Conservation (phyloP, 2,888 invertebrate species). For the Scrobipalpa costella region DNA sequence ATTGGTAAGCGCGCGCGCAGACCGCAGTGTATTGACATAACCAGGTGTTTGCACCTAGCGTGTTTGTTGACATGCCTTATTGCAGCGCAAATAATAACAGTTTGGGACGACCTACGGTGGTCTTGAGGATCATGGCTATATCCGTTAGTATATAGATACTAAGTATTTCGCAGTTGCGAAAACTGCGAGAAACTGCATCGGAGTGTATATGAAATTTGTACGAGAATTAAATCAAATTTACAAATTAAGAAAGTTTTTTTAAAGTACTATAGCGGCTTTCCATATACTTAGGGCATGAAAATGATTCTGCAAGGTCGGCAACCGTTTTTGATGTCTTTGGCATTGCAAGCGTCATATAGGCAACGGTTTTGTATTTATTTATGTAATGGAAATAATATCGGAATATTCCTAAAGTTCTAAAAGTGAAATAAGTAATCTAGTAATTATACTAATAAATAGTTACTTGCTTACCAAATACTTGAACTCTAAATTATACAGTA, state of each 20-base stretch:
- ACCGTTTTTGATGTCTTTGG: no score
- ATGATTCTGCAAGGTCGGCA: no score
- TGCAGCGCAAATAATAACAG: constrained; percentile 14
- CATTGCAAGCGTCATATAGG: no score
- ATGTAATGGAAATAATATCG: no score
- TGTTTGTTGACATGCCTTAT: constrained; percentile 15
- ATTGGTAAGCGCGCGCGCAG: constrained; percentile 34
- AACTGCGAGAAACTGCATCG: background rate
- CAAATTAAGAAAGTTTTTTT: no score
- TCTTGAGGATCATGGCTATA: constrained; percentile 4
- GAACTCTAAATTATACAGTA: background rate
- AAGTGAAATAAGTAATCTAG: background rate
- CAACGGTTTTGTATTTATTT: no score
- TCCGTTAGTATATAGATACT: background rate
- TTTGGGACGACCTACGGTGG: background rate
- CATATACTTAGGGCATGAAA: no score
- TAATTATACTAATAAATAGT: background rate
- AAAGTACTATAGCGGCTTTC: no score
- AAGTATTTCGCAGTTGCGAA: background rate
- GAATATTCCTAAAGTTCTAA: background rate
- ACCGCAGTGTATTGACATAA: constrained; percentile 19
- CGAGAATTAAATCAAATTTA: no score
- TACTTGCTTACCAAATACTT: background rate
- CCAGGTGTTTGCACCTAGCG: constrained; percentile 14
- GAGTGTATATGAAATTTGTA: no score